These are phyloP conservation scores for Platycercus adscitus DNA, from an alignment of 2,113 vertebrate species.

Conservation along the genomic window DNA sequence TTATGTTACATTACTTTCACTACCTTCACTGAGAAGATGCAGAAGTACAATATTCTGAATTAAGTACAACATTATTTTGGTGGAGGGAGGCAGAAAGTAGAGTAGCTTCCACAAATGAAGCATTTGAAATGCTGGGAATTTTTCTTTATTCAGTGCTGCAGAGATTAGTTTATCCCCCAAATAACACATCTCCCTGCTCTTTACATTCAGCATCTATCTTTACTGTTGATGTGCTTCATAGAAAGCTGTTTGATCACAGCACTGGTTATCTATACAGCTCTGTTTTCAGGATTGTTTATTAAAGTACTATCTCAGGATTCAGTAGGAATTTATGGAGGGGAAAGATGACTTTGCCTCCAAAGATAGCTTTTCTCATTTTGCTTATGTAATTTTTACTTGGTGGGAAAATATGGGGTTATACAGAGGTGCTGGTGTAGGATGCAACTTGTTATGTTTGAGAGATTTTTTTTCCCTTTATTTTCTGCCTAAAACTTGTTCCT, in stretches of 20 bases:
- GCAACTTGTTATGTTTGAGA: neutral
- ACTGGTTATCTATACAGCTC: neutral
- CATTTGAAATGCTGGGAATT: neutral
- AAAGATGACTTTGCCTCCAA: neutral
- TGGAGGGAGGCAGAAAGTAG: neutral
- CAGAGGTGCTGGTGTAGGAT: neutral
- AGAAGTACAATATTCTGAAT: constrained; percentile 2
- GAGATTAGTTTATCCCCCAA: neutral
- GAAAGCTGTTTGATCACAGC: neutral
- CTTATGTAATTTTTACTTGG: neutral
- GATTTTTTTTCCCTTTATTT: neutral
- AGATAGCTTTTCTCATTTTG: neutral
- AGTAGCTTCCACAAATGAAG: neutral
- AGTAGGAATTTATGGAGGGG: neutral
- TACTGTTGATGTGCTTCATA: neutral
- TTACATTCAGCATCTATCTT: neutral
- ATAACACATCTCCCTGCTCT: neutral
- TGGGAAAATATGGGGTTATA: neutral
- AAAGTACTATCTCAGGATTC: constrained; percentile 10
- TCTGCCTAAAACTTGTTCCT: neutral
- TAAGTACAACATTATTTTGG: neutral
- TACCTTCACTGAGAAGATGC: neutral
- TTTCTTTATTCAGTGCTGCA: neutral
- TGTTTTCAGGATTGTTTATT: constrained; percentile 24
- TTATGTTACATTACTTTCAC: neutral